These are phyloP conservation scores for Xiphydria camelus DNA, from an alignment of 2,888 invertebrate species.

Conservation along the genomic window DNA sequence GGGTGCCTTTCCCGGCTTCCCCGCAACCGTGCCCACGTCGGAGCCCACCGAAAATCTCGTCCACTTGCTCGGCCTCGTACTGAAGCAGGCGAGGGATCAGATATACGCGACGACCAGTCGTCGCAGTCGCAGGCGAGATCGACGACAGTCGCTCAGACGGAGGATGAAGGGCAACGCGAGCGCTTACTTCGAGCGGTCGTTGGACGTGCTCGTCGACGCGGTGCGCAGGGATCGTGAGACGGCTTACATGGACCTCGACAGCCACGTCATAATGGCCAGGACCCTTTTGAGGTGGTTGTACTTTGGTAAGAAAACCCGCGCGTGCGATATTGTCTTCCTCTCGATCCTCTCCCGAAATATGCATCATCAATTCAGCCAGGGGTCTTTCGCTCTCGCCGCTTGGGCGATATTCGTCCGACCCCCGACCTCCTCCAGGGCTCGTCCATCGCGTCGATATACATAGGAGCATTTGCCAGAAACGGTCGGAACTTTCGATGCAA, in stretches of 20 bases:
- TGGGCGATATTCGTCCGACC: no score
- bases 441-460: no score
- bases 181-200: conserved; percentile 62
- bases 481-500: no score
- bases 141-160: conserved; percentile 15
- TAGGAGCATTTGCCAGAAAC: no score
- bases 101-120: conserved; percentile 32
- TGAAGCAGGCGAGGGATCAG: conserved; percentile 68
- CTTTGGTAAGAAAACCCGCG: conserved; percentile 43
- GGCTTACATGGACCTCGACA: conserved; percentile 58
- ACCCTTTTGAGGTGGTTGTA: conserved; percentile 68
- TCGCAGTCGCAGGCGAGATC: conserved; percentile 3
- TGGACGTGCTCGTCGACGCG: conserved; percentile 64
- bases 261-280: conserved; percentile 61
- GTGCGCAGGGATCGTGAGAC: conserved; percentile 65
- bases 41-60: conserved; percentile 65
- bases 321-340: no score
- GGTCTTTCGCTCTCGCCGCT: no score
- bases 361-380: no score
- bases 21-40: conserved; percentile 26
- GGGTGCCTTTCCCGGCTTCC: conserved; percentile 31
- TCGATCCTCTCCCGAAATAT: no score
- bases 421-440: no score
- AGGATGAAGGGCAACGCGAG: conserved; percentile 29
- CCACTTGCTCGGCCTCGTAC: conserved; percentile 65